These are phyloP conservation scores for Prunella strophiata DNA, from an alignment of 2,797 vertebrate species.

Conservation along the genomic window DNA sequence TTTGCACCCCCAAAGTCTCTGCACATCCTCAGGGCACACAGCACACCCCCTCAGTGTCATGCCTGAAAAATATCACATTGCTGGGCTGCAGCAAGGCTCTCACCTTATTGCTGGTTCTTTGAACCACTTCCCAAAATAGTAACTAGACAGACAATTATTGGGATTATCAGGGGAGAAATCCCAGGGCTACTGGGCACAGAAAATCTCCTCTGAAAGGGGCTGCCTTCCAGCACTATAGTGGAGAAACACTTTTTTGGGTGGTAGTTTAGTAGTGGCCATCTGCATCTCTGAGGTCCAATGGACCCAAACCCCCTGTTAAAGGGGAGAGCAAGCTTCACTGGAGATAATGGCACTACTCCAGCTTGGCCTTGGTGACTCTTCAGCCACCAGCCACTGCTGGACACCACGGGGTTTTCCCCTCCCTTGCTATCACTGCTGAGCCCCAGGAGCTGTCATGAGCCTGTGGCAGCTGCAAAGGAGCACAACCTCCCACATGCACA, in stretches of 20 bases:
- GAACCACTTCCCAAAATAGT: background rate
- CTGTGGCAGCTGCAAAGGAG: background rate
- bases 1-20: background rate
- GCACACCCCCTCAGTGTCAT: fast-evolving
- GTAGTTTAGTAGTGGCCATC: background rate
- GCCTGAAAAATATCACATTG: background rate
- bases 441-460: background rate
- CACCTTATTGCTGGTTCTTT: background rate
- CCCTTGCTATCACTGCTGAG: background rate
- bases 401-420: fast-evolving
- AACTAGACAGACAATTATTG: background rate
- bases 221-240: background rate
- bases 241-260: background rate
- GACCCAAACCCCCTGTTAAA: background rate
- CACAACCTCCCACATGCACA: background rate
- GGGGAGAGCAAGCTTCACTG: background rate
- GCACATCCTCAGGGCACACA: background rate
- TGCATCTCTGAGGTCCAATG: background rate
- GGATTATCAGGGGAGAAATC: background rate
- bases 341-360: background rate
- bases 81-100: background rate
- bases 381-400: background rate
- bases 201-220: background rate
- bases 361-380: background rate
- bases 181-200: background rate